These are phyloP conservation scores for Nomia melanderi DNA, from an alignment of 1,140 invertebrate genomes.

Conservation along the genomic window DNA sequence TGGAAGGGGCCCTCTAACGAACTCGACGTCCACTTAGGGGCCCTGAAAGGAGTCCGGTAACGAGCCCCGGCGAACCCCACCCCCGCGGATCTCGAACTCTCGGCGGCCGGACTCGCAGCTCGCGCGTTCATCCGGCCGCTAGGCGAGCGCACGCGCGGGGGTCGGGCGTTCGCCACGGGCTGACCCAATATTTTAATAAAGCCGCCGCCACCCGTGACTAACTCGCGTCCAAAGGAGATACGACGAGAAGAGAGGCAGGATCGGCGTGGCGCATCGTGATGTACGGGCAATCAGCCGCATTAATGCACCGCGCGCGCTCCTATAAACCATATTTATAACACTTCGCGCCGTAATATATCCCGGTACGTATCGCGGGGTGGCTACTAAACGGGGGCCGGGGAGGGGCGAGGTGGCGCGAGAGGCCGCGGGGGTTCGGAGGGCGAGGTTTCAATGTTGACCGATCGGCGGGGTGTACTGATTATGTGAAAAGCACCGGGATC, in stretches of 20 bases:
- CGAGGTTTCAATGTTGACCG: conserved; percentile 23
- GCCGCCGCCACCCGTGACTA: conserved; percentile 68
- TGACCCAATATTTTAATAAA: conserved; percentile 80
- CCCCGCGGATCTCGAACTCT: conserved; percentile 59
- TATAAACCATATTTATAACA: conserved; percentile 78
- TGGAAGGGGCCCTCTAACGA: conserved; percentile 71
- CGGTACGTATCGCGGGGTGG: conserved; percentile 38
- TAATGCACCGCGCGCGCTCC: conserved; percentile 74
- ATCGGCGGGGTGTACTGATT: conserved; percentile 38
- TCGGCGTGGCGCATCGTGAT: conserved; percentile 67
- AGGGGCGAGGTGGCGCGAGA: neutral
- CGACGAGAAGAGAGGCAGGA: conserved; percentile 29
- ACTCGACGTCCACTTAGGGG: conserved; percentile 73
- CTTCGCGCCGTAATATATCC: conserved; percentile 70
- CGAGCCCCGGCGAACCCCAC: conserved; percentile 62
- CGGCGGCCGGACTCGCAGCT: conserved; percentile 24
- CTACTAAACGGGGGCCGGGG: neutral
- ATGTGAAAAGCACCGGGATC: conserved; percentile 42
- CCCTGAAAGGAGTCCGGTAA: conserved; percentile 69
- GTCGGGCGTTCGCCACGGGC: conserved; percentile 21
- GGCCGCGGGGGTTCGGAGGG: too few species aligned
- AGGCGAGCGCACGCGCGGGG: neutral
- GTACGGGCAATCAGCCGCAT: conserved; percentile 79
- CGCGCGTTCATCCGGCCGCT: conserved; percentile 27
- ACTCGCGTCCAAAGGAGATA: conserved; percentile 56